Base-by-base conservation (phyloP, 2,888 invertebrate genomes). In the Sinopyrophorus schimmeli region DNA sequence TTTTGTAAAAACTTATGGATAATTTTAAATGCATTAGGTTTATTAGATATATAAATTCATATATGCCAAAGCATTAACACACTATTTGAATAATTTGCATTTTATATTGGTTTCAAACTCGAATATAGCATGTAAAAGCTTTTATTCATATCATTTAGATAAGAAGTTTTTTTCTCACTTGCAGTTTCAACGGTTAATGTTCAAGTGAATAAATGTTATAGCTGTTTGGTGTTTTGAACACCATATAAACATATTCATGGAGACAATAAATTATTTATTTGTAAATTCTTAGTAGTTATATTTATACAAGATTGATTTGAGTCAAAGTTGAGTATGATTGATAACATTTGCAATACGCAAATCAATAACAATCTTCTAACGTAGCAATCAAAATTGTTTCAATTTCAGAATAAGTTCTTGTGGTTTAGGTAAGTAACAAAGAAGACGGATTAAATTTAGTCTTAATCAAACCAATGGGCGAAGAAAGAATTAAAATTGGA, bases 251-350 rank as follows among this genome's bases (percentile, higher is more conserved):
- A 65, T 69, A 65, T 64, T 63, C 66, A 67, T 70, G 68, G 67
- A 73, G 73, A 73, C 73, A 73, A 73, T 73, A 73, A 73, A 73
- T 73, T 72, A 73, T 73, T 72, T 73, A 73, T 73, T 73, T 73
- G 68, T 71, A 71, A 51, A 46, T 50, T 11, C 14, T 47, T 32
- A 28, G 9, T 23, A 30, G 7, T 5, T 24, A 24, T 7, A 9
- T 9, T 7, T 24, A 9, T 24, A n/a, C n/a, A n/a, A n/a, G 5
- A 5, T 3, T 7, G 9, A 3, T 24, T 9, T 4, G 3, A 7
- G 9, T 9, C 24, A 24, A 24, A 5, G 5, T 24, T 24, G 9
- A 9, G 24, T 7, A 7, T 7, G 4, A 24, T 9, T 9, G 3
- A 10, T 9, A 7, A 9, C 24, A 24, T 24, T 10, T 9, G 5